Base-by-base conservation (phyloP, 2,888 invertebrate species). In the Ypsolopha sequella region DNA sequence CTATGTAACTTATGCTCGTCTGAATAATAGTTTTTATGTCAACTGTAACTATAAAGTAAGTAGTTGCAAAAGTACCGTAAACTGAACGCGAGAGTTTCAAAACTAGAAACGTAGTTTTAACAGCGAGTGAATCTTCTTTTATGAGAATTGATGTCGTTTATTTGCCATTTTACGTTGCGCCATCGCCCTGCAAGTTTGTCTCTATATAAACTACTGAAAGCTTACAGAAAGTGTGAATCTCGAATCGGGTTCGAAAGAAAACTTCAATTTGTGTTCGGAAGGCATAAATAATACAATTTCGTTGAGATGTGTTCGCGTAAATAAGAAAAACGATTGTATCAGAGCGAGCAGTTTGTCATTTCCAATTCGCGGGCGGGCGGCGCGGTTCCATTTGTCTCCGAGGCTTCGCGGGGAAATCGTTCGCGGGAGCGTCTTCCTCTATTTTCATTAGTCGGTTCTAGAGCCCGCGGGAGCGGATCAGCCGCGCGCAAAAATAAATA, bases 401-500 rank as follows among this genome's bases (percentile, higher is more conserved):
- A n/a, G 51, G 50, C 46, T 53, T 49, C 35, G 56, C 60, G 63
- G 48, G 56, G 58, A 57, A 58, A 55, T 53, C 57, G 63, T 64
- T 63, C 60, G 62, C 55, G 61, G 66, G 66, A 62, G 68, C 67
- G 68, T 58, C 66, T 68, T 69, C 67, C 73, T 78, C 78, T 73
- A 78, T 82, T 85, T 80, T 84, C 84, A 81, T 84, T 81, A 80
- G 73, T 68, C 66, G 65, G 68, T 73, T 76, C 81, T 11, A 39
- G 24, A 39, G 36, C 43, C 79, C 64, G 71, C 58, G 80, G 75
- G 76, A 76, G 76, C 57, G 80, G 84, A 84, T 84, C 80, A 81
- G 73, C 57, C 75, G 76, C 76, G 76, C 73, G 79, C 79, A 84
- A 84, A 85, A 85, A 86, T 85, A 86, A 85, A 85, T 85, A 86